Conservation (phyloP, 2,113 vertebrate species). For the Martes martes region DNA sequence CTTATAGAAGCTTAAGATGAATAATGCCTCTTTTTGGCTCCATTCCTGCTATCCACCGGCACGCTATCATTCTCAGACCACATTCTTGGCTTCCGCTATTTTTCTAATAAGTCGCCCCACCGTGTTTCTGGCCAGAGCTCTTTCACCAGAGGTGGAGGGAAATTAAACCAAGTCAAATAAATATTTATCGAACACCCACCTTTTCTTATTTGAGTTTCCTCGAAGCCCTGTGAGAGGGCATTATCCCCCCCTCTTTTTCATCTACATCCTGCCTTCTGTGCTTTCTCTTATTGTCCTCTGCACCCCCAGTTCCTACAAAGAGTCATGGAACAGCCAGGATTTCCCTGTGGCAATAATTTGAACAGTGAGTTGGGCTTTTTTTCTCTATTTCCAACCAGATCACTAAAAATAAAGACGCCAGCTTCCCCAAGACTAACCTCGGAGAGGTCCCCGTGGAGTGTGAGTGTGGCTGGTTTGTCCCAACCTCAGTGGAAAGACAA, state of each 20-base stretch:
- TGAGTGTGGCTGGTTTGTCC: not conserved
- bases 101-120: not conserved
- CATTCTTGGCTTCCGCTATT: not conserved
- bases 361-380: not conserved
- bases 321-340: not conserved
- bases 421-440: not conserved
- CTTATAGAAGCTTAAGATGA: constrained; percentile 40
- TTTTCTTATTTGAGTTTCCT: not conserved
- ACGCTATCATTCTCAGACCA: not conserved
- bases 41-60: not conserved
- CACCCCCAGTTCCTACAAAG: not conserved
- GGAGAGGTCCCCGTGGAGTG: not conserved
- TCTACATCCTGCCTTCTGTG: not conserved
- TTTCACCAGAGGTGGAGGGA: not conserved
- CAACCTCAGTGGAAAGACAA: not conserved
- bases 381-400: not conserved
- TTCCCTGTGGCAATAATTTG: not conserved
- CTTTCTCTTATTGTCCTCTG: not conserved
- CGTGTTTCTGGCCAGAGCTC: not conserved
- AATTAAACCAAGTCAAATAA: constrained; percentile 24
- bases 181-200: constrained; percentile 27
- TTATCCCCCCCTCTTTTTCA: not conserved
- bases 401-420: not conserved
- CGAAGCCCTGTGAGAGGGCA: not conserved
- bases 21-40: not conserved